Percentiles rank a stretch among this genome's conserved stretches.
These are phyloP conservation scores for Parambassis ranga DNA, from an alignment of 2,797 vertebrate genomes.

Conservation along the genomic window DNA sequence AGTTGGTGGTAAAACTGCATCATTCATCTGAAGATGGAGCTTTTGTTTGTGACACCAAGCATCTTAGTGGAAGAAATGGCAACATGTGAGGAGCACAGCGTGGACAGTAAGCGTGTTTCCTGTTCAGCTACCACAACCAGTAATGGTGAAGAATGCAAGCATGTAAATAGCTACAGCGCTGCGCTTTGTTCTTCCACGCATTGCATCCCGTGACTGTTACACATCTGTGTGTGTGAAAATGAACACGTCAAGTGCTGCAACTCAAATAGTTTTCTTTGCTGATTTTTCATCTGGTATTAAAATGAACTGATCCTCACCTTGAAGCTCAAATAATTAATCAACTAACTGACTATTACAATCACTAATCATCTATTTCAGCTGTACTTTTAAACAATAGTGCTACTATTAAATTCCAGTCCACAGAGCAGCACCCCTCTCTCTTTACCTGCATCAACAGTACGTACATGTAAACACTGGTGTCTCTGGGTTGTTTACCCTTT, in stretches of 20 bases:
- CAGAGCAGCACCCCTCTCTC: neutral
- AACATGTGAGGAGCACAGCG: neutral
- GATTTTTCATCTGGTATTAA: too few species aligned
- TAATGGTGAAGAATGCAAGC: slow-evolving; percentile 25
- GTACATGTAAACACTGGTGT: neutral
- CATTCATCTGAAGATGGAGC: neutral
- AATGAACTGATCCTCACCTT: too few species aligned
- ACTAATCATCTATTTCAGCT: too few species aligned
- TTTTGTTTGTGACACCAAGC: neutral
- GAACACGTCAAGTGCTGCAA: too few species aligned
- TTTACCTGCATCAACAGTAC: neutral
- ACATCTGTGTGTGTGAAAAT: slow-evolving; percentile 1
- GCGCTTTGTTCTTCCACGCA: slow-evolving; percentile 42
- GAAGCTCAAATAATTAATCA: too few species aligned
- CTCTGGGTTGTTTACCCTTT: neutral
- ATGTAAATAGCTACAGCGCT: slow-evolving; percentile 50
- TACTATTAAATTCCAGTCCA: too few species aligned
- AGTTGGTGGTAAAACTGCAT: neutral
- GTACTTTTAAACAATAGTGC: too few species aligned
- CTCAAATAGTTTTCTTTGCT: too few species aligned
- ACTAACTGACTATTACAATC: too few species aligned
- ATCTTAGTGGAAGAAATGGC: neutral
- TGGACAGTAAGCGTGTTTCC: neutral
- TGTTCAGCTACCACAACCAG: neutral
- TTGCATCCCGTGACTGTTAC: slow-evolving; percentile 22